Evolutionary conservation across 2,113 vertebrate genomes (phyloP), one percentile per base, ranked within the genome.

Genomic region (Nanorana parkeri): DNA sequence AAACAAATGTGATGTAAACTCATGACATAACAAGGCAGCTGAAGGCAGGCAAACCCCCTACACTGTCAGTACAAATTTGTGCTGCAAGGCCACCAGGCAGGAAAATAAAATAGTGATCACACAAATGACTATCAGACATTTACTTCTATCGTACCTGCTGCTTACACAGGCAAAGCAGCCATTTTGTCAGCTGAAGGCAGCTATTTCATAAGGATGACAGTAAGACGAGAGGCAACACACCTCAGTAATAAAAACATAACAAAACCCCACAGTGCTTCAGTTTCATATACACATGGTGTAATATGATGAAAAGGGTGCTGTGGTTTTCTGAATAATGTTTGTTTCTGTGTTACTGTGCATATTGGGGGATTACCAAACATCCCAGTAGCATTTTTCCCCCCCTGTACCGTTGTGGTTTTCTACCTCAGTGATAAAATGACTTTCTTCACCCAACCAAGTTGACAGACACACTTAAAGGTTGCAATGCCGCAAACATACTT

Each of bases 61-160:
- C 23, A 63, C 60, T 63, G 60, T 47, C 41, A 55, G 23, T 54
- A 55, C 21, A 32, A 32, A 28, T 41, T 20, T 60, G 72, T 32
- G 56, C 56, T 60, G 72, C 56, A 75, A 75, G 29, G 72, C 72
- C 72, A 75, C 72, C 72, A 75, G 52, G 71, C 71, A 74, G 54
- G 21, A 60, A 74, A 74, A 63, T n/a, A 58, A n/a, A 56, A 36
- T 21, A 74, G 54, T 74, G 72, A 75, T 75, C 55, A 17, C 32
- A 56, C 28, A 56, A 20, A n/a, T 60, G 20, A 74, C 26, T 41
- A 41, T 13, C 16, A 56, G 58, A 60, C n/a, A 75, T 23, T 41
- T 23, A 56, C 55, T 75, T 61, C 36, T 60, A 41, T 55, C 60
- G 55, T 23, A 75, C 28, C 55, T n/a, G 28, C 36, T 11, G 16